phyloP scores from a whole-genome alignment of 2,113 vertebrate genomes.

The Gallinago media region DNA sequence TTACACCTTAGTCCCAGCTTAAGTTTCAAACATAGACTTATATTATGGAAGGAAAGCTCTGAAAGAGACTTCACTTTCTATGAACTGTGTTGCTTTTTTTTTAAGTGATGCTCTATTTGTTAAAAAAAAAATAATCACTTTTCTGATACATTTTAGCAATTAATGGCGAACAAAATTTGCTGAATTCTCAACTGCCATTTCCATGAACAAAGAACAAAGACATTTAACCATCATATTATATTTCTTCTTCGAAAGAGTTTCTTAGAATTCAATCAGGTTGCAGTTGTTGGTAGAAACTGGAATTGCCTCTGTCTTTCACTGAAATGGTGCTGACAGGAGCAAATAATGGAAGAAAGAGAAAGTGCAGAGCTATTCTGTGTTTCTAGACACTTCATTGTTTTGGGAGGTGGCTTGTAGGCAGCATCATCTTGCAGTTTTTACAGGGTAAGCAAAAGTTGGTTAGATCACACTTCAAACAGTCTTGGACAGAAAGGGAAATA shows the following conservation, averaged over 20 bases:
- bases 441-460: neutral
- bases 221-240: neutral
- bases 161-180: neutral
- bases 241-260: neutral
- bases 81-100: neutral
- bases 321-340: neutral
- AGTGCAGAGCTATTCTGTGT: neutral
- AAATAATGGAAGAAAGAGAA: neutral
- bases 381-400: neutral
- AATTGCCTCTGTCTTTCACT: neutral
- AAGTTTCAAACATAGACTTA: neutral
- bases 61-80: neutral
- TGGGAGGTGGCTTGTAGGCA: neutral
- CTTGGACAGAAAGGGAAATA: neutral
- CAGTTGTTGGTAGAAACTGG: neutral
- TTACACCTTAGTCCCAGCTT: neutral
- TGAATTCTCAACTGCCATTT: neutral
- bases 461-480: neutral
- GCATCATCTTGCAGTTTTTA: neutral
- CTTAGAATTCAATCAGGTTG: neutral
- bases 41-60: neutral
- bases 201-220: neutral
- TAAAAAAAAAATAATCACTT: neutral
- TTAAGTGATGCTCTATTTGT: neutral
- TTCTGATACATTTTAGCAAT: neutral